A percentile compares a stretch with the other conserved stretches of the same genome.
Evolutionary conservation across 1,140 invertebrate species (phyloP).

Genomic region (Archivesica marissinica): DNA sequence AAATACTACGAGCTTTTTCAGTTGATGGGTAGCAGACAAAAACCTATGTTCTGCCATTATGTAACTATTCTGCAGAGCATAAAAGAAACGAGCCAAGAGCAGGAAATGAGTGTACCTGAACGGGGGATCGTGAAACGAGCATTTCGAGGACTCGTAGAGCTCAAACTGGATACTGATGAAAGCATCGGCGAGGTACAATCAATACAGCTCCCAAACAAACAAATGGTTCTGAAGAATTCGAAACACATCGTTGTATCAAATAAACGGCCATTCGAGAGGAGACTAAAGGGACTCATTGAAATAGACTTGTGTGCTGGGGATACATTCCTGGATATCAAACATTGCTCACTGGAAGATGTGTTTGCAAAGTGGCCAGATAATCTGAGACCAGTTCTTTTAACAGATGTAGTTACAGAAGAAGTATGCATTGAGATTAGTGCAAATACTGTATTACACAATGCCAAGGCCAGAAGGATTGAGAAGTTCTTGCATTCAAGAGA

Average conservation of each 20-base stretch:
- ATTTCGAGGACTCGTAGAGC: neutral
- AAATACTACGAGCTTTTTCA: slow-evolving; percentile 26
- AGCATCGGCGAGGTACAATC: neutral
- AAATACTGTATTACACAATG: neutral
- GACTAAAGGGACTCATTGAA: neutral
- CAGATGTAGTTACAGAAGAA: slow-evolving; percentile 15
- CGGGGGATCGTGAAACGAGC: neutral
- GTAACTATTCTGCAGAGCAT: neutral
- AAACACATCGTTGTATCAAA: slow-evolving; percentile 8
- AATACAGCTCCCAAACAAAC: neutral
- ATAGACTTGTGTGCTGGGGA: neutral
- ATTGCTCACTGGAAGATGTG: neutral
- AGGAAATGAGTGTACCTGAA: slow-evolving; percentile 4
- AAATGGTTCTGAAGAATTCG: slow-evolving; percentile 8
- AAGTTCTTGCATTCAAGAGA: slow-evolving; percentile 27
- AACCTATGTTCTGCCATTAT: slow-evolving; percentile 7
- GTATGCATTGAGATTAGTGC: neutral
- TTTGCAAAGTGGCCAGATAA: neutral
- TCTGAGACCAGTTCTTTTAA: neutral
- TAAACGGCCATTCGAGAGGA: neutral
- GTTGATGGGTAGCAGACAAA: neutral
- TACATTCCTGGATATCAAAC: neutral
- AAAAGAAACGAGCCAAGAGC: neutral
- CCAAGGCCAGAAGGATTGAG: neutral
- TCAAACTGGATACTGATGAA: neutral